phyloP scores from a whole-genome alignment of 2,888 invertebrate genomes.

The Sepioteuthis lessoniana region DNA sequence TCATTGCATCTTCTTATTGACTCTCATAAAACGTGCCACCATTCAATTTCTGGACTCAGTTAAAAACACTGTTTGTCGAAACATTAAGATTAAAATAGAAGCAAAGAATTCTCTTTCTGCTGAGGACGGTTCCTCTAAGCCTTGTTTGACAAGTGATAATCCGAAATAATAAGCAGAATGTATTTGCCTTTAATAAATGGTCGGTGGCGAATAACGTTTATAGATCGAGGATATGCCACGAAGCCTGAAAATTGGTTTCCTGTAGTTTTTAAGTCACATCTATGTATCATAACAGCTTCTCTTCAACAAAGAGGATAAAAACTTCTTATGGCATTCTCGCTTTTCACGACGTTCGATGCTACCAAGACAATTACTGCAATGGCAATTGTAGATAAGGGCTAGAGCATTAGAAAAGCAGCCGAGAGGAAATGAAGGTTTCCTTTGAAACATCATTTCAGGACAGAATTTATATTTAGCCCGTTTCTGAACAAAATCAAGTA shows the following conservation, averaged over 20 bases:
- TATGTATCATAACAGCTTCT: neutral
- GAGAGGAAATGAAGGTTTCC: no score
- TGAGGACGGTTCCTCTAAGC: neutral
- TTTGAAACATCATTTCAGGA: no score
- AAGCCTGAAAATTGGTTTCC: neutral
- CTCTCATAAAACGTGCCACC: neutral
- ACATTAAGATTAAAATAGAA: neutral
- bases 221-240: neutral
- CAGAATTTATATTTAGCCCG: no score
- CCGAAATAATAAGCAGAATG: neutral
- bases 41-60: neutral
- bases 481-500: no score
- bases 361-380: neutral
- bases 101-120: neutral
- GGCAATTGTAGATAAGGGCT: neutral
- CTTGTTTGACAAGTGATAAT: neutral
- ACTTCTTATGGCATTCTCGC: neutral
- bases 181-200: neutral
- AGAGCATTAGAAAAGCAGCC: no score
- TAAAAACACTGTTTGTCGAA: neutral
- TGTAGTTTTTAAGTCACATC: neutral
- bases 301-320: neutral
- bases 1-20: neutral
- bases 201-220: neutral
- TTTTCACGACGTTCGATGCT: neutral